A percentile compares a stretch with the other conserved stretches of the same genome.
Evolutionary conservation across 2,113 vertebrate genomes (phyloP).

Genomic region (Ceuthmochares aereus): DNA sequence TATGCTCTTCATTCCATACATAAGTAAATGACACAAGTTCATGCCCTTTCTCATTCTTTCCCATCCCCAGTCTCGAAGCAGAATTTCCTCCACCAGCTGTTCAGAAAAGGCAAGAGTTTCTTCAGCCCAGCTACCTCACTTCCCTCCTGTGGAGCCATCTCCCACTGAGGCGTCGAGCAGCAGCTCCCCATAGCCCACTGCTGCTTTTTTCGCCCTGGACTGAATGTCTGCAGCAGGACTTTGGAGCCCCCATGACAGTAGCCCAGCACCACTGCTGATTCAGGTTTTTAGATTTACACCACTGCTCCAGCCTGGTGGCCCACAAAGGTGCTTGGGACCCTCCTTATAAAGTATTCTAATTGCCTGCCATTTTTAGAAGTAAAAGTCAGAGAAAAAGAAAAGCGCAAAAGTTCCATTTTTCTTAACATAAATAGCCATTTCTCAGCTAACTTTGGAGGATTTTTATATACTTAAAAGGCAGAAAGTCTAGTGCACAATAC

Average conservation of each 20-base stretch:
- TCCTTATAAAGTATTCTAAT: not conserved
- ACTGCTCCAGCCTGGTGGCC: accelerated
- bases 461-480: not conserved
- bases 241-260: not conserved
- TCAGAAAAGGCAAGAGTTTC: not conserved
- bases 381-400: not conserved
- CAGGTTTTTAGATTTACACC: not conserved
- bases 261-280: accelerated
- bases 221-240: not conserved
- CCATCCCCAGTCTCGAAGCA: not conserved
- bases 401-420: not conserved
- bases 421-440: not conserved
- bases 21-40: not conserved
- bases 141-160: too few relatives aligned
- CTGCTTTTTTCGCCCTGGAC: accelerated
- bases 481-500: not conserved
- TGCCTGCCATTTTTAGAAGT: not conserved
- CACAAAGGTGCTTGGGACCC: not conserved
- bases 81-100: not conserved
- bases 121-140: not conserved
- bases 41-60: not conserved
- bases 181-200: not conserved
- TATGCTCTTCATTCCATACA: not conserved
- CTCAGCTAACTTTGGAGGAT: not conserved
- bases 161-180: not conserved